phyloP scores from a whole-genome alignment of 2,888 invertebrate species.

The Osmoderma eremita region DNA sequence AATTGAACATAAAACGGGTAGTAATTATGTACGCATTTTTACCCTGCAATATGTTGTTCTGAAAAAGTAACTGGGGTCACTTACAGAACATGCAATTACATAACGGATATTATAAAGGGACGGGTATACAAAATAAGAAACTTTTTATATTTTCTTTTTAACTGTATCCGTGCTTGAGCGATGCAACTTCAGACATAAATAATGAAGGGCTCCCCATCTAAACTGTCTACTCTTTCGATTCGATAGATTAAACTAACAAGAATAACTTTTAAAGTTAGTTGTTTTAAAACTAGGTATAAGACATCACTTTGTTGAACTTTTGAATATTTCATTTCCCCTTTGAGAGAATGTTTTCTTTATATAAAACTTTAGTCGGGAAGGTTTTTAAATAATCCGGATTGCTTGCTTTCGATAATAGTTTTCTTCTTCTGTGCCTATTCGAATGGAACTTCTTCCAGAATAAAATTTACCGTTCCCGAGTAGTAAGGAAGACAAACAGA shows the following conservation, averaged over 20 bases:
- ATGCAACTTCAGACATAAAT: slow-evolving; percentile 38
- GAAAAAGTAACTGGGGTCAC: too few species aligned
- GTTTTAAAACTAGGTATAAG: slow-evolving; percentile 38
- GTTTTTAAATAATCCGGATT: slow-evolving; percentile 34
- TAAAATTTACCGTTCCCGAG: not conserved
- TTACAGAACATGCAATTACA: too few species aligned
- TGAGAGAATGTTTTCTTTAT: slow-evolving; percentile 35
- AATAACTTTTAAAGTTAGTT: slow-evolving; percentile 41
- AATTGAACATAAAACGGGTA: too few species aligned
- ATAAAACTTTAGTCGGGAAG: slow-evolving; percentile 20
- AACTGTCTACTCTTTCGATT: slow-evolving; percentile 38
- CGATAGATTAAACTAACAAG: slow-evolving; percentile 42
- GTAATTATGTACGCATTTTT: too few species aligned
- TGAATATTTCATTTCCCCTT: slow-evolving; percentile 41
- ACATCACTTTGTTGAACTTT: slow-evolving; percentile 42
- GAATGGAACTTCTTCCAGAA: not conserved
- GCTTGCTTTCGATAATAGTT: slow-evolving; percentile 1
- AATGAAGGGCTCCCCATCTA: slow-evolving; percentile 35
- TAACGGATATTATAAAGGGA: not conserved
- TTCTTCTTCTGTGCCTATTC: not conserved
- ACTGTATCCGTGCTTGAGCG: slow-evolving; percentile 14
- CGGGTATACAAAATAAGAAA: not conserved
- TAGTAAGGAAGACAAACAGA: too few species aligned
- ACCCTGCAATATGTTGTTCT: too few species aligned
- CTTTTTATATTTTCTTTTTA: slow-evolving; percentile 27